Conservation (phyloP, 1,140 invertebrate species). For the Homalodisca vitripennis region DNA sequence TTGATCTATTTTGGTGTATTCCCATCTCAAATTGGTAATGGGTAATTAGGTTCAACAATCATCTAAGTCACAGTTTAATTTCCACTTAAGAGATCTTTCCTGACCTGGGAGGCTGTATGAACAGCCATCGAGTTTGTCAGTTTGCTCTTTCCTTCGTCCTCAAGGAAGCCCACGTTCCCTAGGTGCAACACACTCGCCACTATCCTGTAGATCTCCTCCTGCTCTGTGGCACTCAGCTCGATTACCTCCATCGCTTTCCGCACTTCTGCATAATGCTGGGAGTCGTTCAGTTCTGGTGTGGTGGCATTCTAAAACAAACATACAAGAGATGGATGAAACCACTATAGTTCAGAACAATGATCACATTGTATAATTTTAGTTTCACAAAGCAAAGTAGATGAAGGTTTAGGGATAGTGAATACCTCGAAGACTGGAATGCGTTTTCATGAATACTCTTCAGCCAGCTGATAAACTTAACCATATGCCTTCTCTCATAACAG, state of each 20-base stretch:
- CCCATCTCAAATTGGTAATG: too few species aligned
- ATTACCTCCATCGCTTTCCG: conserved; percentile 66
- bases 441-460: not conserved
- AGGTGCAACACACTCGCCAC: conserved; percentile 78
- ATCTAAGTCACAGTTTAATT: not conserved
- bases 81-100: conserved; percentile 3
- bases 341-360: not conserved
- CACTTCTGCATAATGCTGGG: conserved; percentile 51
- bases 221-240: conserved; percentile 63
- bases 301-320: conserved; percentile 41
- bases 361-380: not conserved
- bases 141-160: conserved; percentile 63
- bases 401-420: not conserved
- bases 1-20: too few species aligned
- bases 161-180: conserved; percentile 71
- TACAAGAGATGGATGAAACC: not conserved
- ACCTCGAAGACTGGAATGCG: too few species aligned
- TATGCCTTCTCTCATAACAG: not conserved
- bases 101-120: conserved; percentile 57
- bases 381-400: not conserved
- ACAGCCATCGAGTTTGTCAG: conserved; percentile 58
- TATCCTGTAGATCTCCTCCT: conserved; percentile 69
- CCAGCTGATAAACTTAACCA: not conserved
- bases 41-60: not conserved
- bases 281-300: conserved; percentile 47